Evolutionary conservation across 2,113 vertebrate species (phyloP), one percentile per base, ranked within the genome.

Genomic region (Eulemur rufifrons): DNA sequence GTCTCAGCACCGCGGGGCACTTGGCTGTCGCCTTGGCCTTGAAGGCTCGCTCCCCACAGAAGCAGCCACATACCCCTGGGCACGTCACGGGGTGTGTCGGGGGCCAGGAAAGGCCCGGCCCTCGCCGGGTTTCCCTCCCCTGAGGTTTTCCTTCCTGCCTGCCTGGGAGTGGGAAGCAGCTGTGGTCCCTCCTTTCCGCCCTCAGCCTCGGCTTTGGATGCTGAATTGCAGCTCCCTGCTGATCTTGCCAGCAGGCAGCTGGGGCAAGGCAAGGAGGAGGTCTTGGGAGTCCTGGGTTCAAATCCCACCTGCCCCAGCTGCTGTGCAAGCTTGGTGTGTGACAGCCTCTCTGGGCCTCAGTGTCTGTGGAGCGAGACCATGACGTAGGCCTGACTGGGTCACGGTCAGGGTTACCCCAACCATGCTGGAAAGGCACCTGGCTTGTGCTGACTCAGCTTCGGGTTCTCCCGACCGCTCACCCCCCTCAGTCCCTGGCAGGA

Each of bases 401-500:
- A 5, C 6, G 39, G 34, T 13, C 47, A 71, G 18, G 37, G 13
- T 50, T 18, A 10, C 10, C 11, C 12, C 14, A 17, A 8, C 29
- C 45, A 29, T 25, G 17, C 68, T 66, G 23, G 56, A 56, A 77
- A 37, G 66, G 63, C 34, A 20, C 42, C 50, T 4, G 9, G 5
- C 59, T 29, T 6, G 3, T 56, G 77, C 39, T 54, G n/a, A 66
- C 42, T 50, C 17, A n/a, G 37, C 10, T 54, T 56, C 32, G 32
- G 32, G 4, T 3, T 23, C 25, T 5, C 8, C 69, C 37, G 27
- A 14, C 10, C 7, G 0, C 20, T 8, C 3, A 1, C 23, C 37
- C 37, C 37, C 37, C 37, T 37, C 37, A 37, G 37, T 37, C 37
- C 1, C 18, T 54, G 12, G 7, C 17, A 18, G 52, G 21, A 25